Conservation (phyloP, 2,113 vertebrate genomes). For the Tautogolabrus adspersus region DNA sequence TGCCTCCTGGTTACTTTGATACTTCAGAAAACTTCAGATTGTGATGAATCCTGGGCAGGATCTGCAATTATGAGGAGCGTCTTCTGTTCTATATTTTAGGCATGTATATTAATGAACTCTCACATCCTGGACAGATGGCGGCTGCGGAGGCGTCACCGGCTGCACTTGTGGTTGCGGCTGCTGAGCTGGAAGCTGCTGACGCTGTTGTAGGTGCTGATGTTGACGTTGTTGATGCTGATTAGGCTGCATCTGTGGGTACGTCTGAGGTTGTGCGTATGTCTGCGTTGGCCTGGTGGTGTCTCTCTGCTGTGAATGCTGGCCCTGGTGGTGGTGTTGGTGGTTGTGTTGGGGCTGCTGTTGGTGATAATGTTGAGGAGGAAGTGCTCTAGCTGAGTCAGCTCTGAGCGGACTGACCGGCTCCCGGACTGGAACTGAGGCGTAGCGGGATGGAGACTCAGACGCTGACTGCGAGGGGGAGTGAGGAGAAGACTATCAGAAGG, state of each 20-base stretch:
- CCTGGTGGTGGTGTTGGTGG: slow-evolving; percentile 48
- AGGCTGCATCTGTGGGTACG: not conserved
- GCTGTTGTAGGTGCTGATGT: slow-evolving; percentile 24
- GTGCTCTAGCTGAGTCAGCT: slow-evolving; percentile 86
- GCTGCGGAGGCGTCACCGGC: slow-evolving; percentile 66
- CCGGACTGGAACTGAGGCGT: slow-evolving; percentile 83
- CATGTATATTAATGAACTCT: not conserved
- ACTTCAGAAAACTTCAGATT: not conserved
- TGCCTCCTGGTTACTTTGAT: not conserved
- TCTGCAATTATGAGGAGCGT: not conserved
- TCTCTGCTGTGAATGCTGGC: slow-evolving; percentile 55
- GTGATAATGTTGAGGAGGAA: slow-evolving; percentile 78
- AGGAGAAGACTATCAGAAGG: slow-evolving; percentile 31
- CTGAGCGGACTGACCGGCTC: slow-evolving; percentile 87
- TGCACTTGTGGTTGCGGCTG: slow-evolving; percentile 44
- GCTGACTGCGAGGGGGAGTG: slow-evolving; percentile 51
- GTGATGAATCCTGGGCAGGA: no score
- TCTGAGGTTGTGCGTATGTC: slow-evolving; percentile 28
- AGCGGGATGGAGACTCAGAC: slow-evolving; percentile 56
- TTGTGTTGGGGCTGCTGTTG: slow-evolving; percentile 66
- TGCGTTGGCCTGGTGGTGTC: slow-evolving; percentile 35
- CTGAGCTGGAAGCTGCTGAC: slow-evolving; percentile 37
- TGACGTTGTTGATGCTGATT: slow-evolving; percentile 49
- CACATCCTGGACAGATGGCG: slow-evolving; percentile 91
- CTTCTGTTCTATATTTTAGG: not conserved